Evolutionary conservation across 2,888 invertebrate genomes (phyloP).

Genomic region (Synergus japonicus): DNA sequence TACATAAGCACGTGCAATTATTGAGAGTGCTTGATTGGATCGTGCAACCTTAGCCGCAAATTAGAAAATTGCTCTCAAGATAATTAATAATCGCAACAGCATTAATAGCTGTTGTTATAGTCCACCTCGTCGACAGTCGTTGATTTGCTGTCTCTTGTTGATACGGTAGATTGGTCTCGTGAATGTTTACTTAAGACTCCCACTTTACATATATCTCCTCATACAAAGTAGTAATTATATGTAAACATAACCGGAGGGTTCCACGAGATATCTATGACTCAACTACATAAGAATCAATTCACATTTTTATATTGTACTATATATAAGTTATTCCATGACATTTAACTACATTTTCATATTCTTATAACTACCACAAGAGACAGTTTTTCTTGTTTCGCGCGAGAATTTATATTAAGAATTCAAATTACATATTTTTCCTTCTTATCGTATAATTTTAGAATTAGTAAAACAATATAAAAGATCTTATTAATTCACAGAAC

Average conservation of each 20-base stretch:
- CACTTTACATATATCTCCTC: constrained; percentile 5
- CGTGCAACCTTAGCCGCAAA: constrained; percentile 53
- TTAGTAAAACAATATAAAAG: neutral
- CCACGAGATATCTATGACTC: constrained; percentile 7
- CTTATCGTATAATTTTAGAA: neutral
- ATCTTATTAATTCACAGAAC: neutral
- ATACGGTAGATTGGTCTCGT: constrained; percentile 27
- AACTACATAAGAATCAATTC: constrained; percentile 10
- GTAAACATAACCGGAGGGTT: constrained; percentile 13
- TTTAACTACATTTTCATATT: neutral
- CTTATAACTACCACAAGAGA: neutral
- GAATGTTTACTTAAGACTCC: constrained; percentile 27
- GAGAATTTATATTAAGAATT: neutral
- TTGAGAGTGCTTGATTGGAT: constrained; percentile 2
- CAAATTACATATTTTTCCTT: neutral
- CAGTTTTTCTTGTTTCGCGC: neutral
- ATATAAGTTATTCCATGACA: constrained; percentile 5
- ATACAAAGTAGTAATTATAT: constrained; percentile 29
- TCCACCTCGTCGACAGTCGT: constrained; percentile 1
- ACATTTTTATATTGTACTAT: constrained; percentile 1
- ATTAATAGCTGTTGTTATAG: constrained; percentile 22
- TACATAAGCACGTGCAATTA: constrained; percentile 25
- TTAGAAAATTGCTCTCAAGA: constrained; percentile 57
- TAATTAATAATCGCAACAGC: constrained; percentile 42
- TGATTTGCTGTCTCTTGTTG: constrained; percentile 24